Percentiles rank a stretch among this genome's conserved stretches.
Conservation (phyloP, 2,888 invertebrate genomes). For the Melinaea menophilus region DNA sequence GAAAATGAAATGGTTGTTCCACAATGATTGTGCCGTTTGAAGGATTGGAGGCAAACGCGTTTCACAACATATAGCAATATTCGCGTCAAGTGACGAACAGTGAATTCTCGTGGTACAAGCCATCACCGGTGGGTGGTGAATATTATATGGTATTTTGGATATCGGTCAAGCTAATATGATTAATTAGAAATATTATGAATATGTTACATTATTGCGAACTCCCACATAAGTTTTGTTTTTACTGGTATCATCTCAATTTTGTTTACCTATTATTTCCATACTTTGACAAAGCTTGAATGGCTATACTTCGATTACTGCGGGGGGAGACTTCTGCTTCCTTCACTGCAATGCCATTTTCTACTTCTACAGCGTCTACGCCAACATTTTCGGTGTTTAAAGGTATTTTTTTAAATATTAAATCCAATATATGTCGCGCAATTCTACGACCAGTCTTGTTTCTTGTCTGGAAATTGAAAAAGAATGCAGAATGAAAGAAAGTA, state of each 20-base stretch:
- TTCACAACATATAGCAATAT: no score
- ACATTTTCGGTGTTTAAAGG: not conserved
- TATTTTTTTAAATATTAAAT: not conserved
- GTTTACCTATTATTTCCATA: not conserved
- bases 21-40: no score
- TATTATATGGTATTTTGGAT: no score
- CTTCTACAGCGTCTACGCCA: not conserved
- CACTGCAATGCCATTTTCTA: not conserved
- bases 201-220: no score
- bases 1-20: no score
- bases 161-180: no score
- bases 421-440: not conserved
- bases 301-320: conserved; percentile 1
- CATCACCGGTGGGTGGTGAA: no score
- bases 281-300: conserved; percentile 1
- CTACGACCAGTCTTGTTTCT: not conserved
- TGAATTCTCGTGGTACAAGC: no score
- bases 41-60: no score
- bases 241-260: not conserved
- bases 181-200: no score
- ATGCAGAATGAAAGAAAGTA: not conserved
- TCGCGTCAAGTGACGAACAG: no score
- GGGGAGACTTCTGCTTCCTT: not conserved
- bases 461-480: not conserved
- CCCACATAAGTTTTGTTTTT: no score